Base-by-base conservation (phyloP, 2,113 vertebrate species). In the Hemibagrus wyckioides region DNA sequence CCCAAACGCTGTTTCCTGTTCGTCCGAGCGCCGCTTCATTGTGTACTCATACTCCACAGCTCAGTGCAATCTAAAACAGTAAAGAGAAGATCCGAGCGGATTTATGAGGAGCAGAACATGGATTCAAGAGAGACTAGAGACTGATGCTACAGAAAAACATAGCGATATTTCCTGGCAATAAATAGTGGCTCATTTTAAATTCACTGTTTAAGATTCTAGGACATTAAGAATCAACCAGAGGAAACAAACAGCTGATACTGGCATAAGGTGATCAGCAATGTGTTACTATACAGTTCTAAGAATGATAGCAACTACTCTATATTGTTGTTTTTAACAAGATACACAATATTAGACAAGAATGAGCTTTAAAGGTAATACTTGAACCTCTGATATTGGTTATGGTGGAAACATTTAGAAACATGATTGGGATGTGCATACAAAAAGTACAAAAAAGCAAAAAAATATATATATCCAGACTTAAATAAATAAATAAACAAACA, bases 1-100 rank as follows among this genome's bases (percentile, higher is more conserved):
- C 50, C 96, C 94, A 59, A 97, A 97, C 92, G 97, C 95, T 28
- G 97, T 94, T 94, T 99, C 98, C 95, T 98, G 97, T 92, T 99
- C 98, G 90, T 99, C 98, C 95, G 96, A 95, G 87, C 97, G 96
- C 69, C 97, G 97, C 97, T 99, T 99, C 98, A 99, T 99, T 95
- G 96, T 99, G 96, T 92, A 92, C 91, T 96, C 98, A 99, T 99
- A 95, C 96, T 98, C 96, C 85, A 87, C 71, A 73, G 59, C 80
- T 80, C 44, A 61, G 39, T 15, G 41, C 50, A 79, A 88, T 54
- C 87, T 87, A 67, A 28, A 85, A 71, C 52, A 85, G 82, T 11
- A 23, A 87, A 76, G 25, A 59, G 28, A 28, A 28, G 33, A 19
- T 21, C 67, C 10, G 30, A 57, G 33, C 19, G 13, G 44, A 28